A percentile compares a stretch with the other conserved stretches of the same genome.
phyloP scores from a whole-genome alignment of 1,140 invertebrate genomes.

The Caenorhabditis tropicalis region DNA sequence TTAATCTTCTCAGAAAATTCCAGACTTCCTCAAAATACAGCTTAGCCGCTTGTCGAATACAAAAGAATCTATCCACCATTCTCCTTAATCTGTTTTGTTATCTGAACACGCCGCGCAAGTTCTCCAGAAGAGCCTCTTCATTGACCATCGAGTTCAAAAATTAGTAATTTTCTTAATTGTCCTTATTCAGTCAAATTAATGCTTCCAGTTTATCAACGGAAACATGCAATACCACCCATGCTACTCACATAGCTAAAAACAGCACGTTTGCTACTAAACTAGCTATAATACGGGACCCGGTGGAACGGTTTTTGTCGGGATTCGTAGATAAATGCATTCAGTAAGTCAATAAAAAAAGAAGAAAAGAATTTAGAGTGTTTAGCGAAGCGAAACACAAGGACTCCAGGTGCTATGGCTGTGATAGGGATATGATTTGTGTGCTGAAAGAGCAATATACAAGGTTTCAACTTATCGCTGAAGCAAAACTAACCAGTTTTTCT shows the following conservation, averaged over 20 bases:
- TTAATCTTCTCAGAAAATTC: not conserved
- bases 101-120: not conserved
- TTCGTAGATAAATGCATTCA: constrained; percentile 30
- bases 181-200: not conserved
- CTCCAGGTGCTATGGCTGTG: not conserved
- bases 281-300: not conserved
- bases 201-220: not conserved
- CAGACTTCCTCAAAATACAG: constrained; percentile 15
- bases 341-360: not conserved
- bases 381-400: not conserved
- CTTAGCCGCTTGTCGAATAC: constrained; percentile 17
- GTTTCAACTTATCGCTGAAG: not conserved
- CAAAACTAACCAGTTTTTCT: not conserved
- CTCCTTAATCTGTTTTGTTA: not conserved
- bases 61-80: constrained; percentile 9
- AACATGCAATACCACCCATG: constrained; percentile 11
- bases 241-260: not conserved
- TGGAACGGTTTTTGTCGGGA: not conserved
- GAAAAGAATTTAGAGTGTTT: no score
- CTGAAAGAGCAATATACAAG: not conserved
- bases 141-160: not conserved
- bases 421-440: not conserved
- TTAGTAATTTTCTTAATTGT: not conserved
- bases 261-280: not conserved
- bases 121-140: not conserved